These are phyloP conservation scores for Phyllostomus discolor DNA, from an alignment of 2,113 vertebrate species.

Conservation along the genomic window DNA sequence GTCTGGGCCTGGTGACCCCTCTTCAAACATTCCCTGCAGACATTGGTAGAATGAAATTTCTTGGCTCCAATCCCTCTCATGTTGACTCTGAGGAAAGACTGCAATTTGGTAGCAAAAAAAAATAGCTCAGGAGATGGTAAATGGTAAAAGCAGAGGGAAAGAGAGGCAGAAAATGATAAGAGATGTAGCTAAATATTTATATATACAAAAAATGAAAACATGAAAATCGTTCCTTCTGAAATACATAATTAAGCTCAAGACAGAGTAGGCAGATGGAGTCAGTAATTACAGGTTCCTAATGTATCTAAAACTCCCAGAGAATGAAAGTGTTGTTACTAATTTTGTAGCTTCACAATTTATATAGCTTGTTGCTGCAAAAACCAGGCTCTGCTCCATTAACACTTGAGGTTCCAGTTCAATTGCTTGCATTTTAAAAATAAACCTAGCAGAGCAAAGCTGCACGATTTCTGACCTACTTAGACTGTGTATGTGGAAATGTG, in stretches of 20 bases:
- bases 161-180: conserved; percentile 62
- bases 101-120: conserved; percentile 57
- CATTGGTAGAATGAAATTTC: not conserved
- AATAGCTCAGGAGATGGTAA: conserved; percentile 60
- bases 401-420: conserved; percentile 50
- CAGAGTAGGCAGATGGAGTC: conserved; percentile 64
- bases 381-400: conserved; percentile 57
- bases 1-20: not conserved
- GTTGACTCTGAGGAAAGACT: conserved; percentile 30
- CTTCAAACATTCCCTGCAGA: not conserved
- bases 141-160: conserved; percentile 50
- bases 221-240: conserved; percentile 56
- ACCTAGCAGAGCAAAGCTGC: not conserved
- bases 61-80: not conserved
- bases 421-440: conserved; percentile 36
- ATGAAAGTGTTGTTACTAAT: conserved; percentile 65
- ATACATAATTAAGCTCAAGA: conserved; percentile 70
- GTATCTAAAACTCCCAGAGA: conserved; percentile 66
- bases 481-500: not conserved
- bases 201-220: conserved; percentile 71
- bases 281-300: conserved; percentile 72
- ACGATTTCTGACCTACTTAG: conserved; percentile 46
- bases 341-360: conserved; percentile 66
- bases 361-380: conserved; percentile 55
- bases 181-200: conserved; percentile 66